Conservation (phyloP, 1,140 invertebrate genomes). For the Monochamus saltuarius region DNA sequence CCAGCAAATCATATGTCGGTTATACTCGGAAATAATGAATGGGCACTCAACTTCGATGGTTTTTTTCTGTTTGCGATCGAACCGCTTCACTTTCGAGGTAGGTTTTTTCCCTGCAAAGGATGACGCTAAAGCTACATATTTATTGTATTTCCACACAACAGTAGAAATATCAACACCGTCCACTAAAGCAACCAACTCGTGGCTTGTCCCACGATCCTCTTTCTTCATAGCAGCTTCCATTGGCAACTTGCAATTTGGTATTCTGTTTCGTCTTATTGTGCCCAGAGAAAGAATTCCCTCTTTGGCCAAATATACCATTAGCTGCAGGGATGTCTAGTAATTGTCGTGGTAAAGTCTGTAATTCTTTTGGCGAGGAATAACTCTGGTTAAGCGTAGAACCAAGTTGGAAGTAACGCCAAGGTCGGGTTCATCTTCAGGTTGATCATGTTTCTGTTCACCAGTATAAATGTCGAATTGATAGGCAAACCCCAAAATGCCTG, state of each 20-base stretch:
- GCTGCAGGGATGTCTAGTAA: slow-evolving; percentile 22
- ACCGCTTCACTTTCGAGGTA: slow-evolving; percentile 7
- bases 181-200: slow-evolving; percentile 11
- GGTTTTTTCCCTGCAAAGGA: slow-evolving; percentile 17
- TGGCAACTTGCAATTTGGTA: slow-evolving; percentile 30
- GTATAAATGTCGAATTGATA: slow-evolving; percentile 31
- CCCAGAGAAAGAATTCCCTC: slow-evolving; percentile 30
- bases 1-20: slow-evolving; percentile 45
- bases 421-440: slow-evolving; percentile 29
- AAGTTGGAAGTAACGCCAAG: slow-evolving; percentile 33
- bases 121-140: slow-evolving; percentile 23
- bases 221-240: slow-evolving; percentile 16
- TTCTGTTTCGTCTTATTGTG: slow-evolving; percentile 30
- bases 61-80: slow-evolving; percentile 21
- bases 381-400: slow-evolving; percentile 29
- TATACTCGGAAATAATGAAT: slow-evolving; percentile 13
- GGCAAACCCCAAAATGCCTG: slow-evolving; percentile 25
- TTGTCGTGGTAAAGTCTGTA: slow-evolving; percentile 31
- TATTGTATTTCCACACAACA: slow-evolving; percentile 34
- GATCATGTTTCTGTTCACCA: slow-evolving; percentile 19
- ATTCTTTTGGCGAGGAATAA: slow-evolving; percentile 28
- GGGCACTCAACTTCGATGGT: slow-evolving; percentile 19
- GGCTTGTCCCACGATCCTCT: neutral
- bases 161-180: slow-evolving; percentile 23
- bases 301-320: slow-evolving; percentile 31